Evolutionary conservation across 2,113 vertebrate genomes (phyloP).

Genomic region (Daboia siamensis): DNA sequence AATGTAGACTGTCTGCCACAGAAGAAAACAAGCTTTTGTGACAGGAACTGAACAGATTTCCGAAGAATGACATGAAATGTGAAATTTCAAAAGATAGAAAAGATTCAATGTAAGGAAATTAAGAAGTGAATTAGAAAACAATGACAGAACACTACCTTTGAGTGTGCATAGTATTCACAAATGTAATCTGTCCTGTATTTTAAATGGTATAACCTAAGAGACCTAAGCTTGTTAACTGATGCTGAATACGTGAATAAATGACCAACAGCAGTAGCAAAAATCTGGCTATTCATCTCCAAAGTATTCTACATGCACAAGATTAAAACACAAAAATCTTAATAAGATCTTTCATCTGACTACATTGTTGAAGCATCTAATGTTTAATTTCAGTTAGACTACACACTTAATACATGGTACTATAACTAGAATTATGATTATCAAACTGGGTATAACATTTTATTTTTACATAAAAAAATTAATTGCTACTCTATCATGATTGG

Average conservation of each 20-base stretch:
- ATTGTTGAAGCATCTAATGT: background rate
- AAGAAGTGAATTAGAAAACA: background rate
- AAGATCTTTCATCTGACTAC: background rate
- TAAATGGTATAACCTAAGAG: background rate
- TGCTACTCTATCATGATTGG: background rate
- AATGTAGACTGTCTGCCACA: background rate
- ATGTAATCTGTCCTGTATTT: background rate
- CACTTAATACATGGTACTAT: background rate
- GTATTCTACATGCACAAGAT: background rate
- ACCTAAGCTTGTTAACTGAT: background rate
- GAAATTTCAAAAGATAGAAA: background rate
- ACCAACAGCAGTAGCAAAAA: background rate
- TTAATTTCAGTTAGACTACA: background rate
- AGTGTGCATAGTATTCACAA: background rate
- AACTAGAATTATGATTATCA: background rate
- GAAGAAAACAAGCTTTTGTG: background rate
- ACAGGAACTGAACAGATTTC: background rate
- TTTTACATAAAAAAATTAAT: background rate
- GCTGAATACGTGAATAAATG: background rate
- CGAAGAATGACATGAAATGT: background rate
- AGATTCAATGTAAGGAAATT: background rate
- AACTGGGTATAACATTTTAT: background rate
- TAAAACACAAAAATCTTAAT: background rate
- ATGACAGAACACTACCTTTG: background rate
- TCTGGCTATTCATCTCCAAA: background rate